phyloP scores from a whole-genome alignment of 2,113 vertebrate genomes.

The Nanger granti region DNA sequence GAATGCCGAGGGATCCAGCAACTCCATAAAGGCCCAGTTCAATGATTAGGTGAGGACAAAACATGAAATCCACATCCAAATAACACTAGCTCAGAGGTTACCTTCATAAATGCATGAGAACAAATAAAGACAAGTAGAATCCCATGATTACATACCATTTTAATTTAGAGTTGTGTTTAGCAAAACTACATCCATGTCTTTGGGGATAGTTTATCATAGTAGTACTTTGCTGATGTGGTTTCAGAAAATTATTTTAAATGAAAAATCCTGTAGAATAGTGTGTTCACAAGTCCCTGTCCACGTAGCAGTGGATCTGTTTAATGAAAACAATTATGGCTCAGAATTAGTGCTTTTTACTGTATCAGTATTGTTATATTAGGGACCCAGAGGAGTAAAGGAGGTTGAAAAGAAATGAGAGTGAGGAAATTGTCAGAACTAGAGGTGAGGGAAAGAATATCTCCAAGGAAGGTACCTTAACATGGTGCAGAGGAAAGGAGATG shows the following conservation, averaged over 20 bases:
- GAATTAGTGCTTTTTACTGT: slow-evolving; percentile 27
- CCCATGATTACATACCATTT: not conserved
- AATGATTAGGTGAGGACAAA: not conserved
- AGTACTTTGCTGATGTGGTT: slow-evolving; percentile 21
- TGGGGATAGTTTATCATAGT: slow-evolving; percentile 38
- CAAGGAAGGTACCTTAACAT: not conserved
- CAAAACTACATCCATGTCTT: slow-evolving; percentile 30
- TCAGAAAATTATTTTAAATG: slow-evolving; percentile 58
- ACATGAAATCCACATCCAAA: not conserved
- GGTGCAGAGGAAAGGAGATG: not conserved
- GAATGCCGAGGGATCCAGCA: not conserved
- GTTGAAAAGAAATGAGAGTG: not conserved
- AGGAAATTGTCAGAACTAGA: slow-evolving; percentile 6
- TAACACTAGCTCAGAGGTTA: not conserved
- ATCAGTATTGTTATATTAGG: not conserved
- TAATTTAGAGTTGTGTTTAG: not conserved
- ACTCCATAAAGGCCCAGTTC: not conserved
- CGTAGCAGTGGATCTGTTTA: slow-evolving; percentile 5
- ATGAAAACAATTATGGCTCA: slow-evolving; percentile 46
- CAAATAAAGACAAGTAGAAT: not conserved
- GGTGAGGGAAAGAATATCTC: not conserved
- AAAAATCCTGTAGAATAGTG: slow-evolving; percentile 55
- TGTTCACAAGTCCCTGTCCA: slow-evolving; percentile 54
- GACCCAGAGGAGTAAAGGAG: not conserved
- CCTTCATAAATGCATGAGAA: not conserved